Conservation (phyloP, 2,797 vertebrate species). For the Helostoma temminkii region DNA sequence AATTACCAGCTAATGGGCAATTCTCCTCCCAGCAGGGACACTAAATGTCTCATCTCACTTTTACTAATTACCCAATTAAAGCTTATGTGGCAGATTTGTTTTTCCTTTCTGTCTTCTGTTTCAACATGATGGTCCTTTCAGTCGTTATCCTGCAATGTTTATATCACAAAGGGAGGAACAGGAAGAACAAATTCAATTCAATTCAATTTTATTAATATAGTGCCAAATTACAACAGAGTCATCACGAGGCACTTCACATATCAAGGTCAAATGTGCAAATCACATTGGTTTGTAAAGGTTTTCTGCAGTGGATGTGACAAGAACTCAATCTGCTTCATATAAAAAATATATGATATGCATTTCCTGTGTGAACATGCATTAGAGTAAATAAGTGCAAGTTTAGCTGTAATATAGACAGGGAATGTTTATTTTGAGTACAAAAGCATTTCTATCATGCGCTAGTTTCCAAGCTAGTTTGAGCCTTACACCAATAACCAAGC, state of each 20-base stretch:
- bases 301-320: neutral
- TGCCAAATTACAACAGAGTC: no score
- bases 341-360: neutral
- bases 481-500: no score
- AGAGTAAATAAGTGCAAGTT: no score
- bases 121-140: constrained; percentile 23
- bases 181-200: neutral
- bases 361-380: no score
- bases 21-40: constrained; percentile 74
- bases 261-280: constrained; percentile 27
- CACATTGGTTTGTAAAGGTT: neutral
- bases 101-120: constrained; percentile 57
- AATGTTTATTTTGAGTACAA: no score
- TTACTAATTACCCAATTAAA: constrained; percentile 81
- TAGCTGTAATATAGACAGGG: no score
- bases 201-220: no score
- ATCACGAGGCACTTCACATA: no score
- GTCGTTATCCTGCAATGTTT: constrained; percentile 10
- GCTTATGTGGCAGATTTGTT: constrained; percentile 70
- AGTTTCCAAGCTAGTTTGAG: no score
- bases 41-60: constrained; percentile 75
- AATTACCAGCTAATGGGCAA: constrained; percentile 78
- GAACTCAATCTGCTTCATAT: neutral
- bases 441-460: no score
- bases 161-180: constrained; percentile 12